Percentiles rank a stretch among this genome's conserved stretches.
phyloP scores from a whole-genome alignment of 2,888 invertebrate species.

The Lasioglossum zephyrum region DNA sequence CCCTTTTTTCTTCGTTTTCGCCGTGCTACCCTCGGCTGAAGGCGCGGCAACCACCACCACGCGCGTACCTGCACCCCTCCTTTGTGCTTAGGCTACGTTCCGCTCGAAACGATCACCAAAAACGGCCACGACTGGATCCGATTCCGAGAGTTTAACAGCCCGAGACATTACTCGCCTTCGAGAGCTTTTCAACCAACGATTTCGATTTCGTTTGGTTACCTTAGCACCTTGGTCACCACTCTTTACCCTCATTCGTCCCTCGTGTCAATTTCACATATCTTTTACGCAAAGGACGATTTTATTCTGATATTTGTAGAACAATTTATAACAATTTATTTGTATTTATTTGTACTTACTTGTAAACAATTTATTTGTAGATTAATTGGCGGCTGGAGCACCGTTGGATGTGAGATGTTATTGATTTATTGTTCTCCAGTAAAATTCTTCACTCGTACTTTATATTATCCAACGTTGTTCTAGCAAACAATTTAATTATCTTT shows the following conservation, averaged over 20 bases:
- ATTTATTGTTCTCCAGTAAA: too few relatives aligned
- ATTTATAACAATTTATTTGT: too few relatives aligned
- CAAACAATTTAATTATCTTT: too few relatives aligned
- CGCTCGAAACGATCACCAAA: constrained; percentile 39
- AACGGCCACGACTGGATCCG: constrained; percentile 16
- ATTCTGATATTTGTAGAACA: neutral
- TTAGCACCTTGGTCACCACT: neutral
- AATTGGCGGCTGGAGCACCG: too few relatives aligned
- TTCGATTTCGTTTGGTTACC: neutral
- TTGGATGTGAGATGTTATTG: too few relatives aligned
- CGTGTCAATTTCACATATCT: neutral
- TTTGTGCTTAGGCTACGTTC: constrained; percentile 25
- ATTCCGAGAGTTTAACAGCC: constrained; percentile 9
- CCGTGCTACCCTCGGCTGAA: constrained; percentile 38
- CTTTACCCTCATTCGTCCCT: neutral
- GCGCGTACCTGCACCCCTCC: constrained; percentile 29
- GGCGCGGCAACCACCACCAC: constrained; percentile 51
- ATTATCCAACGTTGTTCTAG: too few relatives aligned
- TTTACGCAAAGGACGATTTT: neutral
- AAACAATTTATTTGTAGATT: too few relatives aligned
- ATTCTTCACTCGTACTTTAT: too few relatives aligned
- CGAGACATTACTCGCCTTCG: neutral
- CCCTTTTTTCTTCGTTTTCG: constrained; percentile 22
- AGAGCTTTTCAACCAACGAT: neutral
- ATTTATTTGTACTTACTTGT: too few relatives aligned